These are phyloP conservation scores for Neolamprologus toae DNA, from an alignment of 2,113 vertebrate genomes.

Conservation along the genomic window DNA sequence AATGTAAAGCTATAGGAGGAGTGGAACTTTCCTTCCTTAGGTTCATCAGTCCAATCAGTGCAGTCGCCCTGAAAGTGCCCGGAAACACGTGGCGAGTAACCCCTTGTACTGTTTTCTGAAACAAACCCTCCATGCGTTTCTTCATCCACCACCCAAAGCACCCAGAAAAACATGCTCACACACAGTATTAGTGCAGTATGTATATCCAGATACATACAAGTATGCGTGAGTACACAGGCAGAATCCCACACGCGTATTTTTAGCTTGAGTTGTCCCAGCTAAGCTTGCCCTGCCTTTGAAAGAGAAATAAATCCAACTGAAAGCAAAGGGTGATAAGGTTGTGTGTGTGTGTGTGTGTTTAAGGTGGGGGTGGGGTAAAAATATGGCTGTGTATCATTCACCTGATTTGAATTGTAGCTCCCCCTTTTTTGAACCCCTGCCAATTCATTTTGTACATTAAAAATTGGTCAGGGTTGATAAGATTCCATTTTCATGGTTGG, in stretches of 20 bases:
- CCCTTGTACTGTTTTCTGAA: neutral
- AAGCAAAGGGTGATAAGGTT: constrained; percentile 52
- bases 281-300: constrained; percentile 24
- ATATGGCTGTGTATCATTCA: constrained; percentile 89
- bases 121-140: neutral
- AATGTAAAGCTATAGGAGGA: neutral
- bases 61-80: neutral
- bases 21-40: constrained; percentile 14
- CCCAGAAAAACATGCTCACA: neutral
- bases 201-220: neutral
- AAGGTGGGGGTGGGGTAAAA: constrained; percentile 30
- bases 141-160: neutral
- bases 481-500: constrained; percentile 99
- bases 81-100: constrained; percentile 18
- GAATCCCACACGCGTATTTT: neutral
- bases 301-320: constrained; percentile 57
- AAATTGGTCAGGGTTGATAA: constrained; percentile 99
- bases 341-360: neutral
- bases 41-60: constrained; percentile 60
- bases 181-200: neutral
- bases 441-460: constrained; percentile 99
- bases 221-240: neutral
- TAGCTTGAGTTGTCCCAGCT: neutral
- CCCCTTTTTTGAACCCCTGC: constrained; percentile 92
- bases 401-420: constrained; percentile 99